Conservation (phyloP, 1,140 invertebrate genomes). For the Tetramorium alpestre region DNA sequence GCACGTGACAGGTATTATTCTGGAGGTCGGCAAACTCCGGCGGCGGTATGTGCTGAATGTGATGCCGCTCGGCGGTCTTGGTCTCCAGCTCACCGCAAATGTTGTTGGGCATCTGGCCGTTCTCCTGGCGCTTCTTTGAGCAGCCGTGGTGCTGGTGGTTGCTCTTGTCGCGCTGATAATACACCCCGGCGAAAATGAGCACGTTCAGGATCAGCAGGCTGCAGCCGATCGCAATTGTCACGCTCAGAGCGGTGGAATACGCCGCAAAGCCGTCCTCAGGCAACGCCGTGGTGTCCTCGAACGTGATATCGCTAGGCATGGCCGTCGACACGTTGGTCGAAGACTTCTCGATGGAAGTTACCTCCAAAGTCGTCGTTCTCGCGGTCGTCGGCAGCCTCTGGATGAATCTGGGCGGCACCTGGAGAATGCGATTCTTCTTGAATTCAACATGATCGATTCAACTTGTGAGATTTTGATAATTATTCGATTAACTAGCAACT, state of each 20-base stretch:
- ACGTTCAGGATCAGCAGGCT: slow-evolving; percentile 96
- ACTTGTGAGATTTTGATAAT: background rate
- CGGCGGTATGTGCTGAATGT: slow-evolving; percentile 91
- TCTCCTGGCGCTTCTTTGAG: slow-evolving; percentile 92
- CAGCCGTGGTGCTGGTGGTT: slow-evolving; percentile 83
- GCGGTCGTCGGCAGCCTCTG: slow-evolving; percentile 82
- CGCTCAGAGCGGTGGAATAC: slow-evolving; percentile 94
- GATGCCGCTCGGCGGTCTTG: slow-evolving; percentile 89
- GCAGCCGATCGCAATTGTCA: slow-evolving; percentile 97
- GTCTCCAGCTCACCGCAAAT: slow-evolving; percentile 92
- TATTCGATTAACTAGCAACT: background rate
- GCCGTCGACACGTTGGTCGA: slow-evolving; percentile 75
- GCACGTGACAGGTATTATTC: slow-evolving; percentile 88
- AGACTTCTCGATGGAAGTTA: slow-evolving; percentile 75
- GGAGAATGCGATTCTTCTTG: slow-evolving; percentile 9
- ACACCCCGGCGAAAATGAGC: slow-evolving; percentile 96
- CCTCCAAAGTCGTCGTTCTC: slow-evolving; percentile 76
- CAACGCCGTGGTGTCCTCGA: slow-evolving; percentile 85
- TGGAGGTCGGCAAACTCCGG: slow-evolving; percentile 92
- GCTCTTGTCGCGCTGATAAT: slow-evolving; percentile 96
- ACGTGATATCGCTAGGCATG: slow-evolving; percentile 79
- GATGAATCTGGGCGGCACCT: slow-evolving; percentile 84
- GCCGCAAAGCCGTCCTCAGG: slow-evolving; percentile 94
- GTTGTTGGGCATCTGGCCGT: slow-evolving; percentile 94
- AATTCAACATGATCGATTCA: background rate